Evolutionary conservation across 2,113 vertebrate species (phyloP).

Genomic region (Tauraco erythrolophus): DNA sequence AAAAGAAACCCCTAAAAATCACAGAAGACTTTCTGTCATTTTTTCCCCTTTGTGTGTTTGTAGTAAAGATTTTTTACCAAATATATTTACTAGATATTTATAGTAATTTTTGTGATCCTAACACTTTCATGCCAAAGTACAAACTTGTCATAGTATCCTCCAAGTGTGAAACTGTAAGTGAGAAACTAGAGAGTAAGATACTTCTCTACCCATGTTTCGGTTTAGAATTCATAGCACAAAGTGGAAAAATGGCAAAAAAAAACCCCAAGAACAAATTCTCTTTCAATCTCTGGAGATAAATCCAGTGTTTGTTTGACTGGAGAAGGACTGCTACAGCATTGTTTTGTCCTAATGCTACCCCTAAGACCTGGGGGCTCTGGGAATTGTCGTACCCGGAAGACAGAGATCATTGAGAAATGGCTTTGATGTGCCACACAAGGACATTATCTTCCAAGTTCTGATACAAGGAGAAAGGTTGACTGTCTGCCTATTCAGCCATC

Average conservation of each 20-base stretch:
- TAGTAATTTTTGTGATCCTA: background rate
- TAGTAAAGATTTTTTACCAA: background rate
- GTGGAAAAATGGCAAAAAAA: background rate
- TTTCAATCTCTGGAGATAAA: background rate
- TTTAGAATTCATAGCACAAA: background rate
- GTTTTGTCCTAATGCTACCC: background rate
- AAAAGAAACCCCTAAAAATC: background rate
- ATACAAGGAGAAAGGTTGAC: background rate
- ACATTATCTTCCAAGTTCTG: background rate
- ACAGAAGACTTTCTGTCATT: background rate
- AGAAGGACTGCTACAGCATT: background rate
- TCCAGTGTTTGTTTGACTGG: background rate
- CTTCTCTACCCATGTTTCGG: background rate
- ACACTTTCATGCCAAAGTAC: background rate
- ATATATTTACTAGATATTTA: slow-evolving; percentile 11
- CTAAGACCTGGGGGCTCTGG: background rate
- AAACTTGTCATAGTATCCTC: background rate
- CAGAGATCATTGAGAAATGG: background rate
- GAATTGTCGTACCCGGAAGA: background rate
- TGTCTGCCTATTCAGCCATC: background rate
- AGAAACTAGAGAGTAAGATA: background rate
- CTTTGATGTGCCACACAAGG: background rate
- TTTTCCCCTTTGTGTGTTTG: background rate
- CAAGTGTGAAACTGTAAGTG: slow-evolving; percentile 8
- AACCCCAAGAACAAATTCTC: background rate